Conservation (phyloP, 2,113 vertebrate genomes). For the Irena cyanogastra region DNA sequence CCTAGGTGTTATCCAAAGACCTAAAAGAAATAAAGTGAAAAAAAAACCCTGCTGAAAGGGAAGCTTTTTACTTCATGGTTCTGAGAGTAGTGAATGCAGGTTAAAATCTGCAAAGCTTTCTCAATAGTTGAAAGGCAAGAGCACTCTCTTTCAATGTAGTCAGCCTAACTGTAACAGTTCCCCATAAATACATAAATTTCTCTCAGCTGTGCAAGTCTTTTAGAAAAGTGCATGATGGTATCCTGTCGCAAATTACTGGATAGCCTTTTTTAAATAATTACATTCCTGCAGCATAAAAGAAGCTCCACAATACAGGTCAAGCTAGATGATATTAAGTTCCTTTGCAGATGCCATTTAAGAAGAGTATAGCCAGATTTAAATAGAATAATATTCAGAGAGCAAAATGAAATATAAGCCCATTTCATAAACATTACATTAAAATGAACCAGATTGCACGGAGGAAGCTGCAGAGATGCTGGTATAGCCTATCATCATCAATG, state of each 20-base stretch:
- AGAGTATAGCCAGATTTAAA: not conserved
- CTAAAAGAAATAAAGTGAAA: not conserved
- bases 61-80: not conserved
- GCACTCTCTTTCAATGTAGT: not conserved
- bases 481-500: not conserved
- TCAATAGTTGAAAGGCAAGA: constrained; percentile 18
- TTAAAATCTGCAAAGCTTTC: not conserved
- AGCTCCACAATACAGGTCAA: not conserved
- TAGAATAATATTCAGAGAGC: not conserved
- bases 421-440: not conserved
- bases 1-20: not conserved
- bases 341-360: constrained; percentile 19
- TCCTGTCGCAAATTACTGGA: not conserved
- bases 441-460: not conserved
- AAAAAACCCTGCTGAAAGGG: not conserved
- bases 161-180: not conserved
- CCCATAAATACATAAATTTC: constrained; percentile 20
- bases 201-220: not conserved
- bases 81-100: not conserved
- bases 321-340: not conserved
- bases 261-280: constrained; percentile 23
- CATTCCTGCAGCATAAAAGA: constrained; percentile 7
- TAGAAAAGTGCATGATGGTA: not conserved
- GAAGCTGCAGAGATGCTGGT: constrained; percentile 3
- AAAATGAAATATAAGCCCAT: constrained; percentile 31